Evolutionary conservation across 1,140 invertebrate species (phyloP).

Genomic region (Pomacea maculata): DNA sequence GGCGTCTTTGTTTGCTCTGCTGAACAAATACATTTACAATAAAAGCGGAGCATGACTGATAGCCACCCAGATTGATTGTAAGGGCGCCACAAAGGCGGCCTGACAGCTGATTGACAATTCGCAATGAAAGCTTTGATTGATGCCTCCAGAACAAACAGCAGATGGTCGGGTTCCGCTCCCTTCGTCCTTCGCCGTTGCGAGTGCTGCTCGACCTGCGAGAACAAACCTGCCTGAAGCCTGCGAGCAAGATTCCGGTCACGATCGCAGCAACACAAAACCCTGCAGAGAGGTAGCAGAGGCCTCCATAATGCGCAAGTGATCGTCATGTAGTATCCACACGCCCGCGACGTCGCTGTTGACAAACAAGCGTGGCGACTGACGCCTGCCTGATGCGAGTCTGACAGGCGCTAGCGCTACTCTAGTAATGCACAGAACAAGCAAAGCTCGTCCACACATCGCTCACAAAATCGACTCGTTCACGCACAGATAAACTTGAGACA

Average conservation of each 20-base stretch:
- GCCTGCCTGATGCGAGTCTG: conserved; percentile 4
- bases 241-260: no score
- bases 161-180: conserved; percentile 41
- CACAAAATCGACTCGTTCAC: conserved; percentile 21
- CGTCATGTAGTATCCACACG: conserved; percentile 7
- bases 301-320: conserved; percentile 3
- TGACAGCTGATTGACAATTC: conserved; percentile 65
- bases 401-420: conserved; percentile 15
- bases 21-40: conserved; percentile 63
- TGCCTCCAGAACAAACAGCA: conserved; percentile 61
- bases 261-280: no score
- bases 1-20: conserved; percentile 58
- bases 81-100: conserved; percentile 55
- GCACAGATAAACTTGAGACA: conserved; percentile 10
- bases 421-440: conserved; percentile 23
- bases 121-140: conserved; percentile 64
- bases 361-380: conserved; percentile 22
- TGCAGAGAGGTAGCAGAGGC: neutral
- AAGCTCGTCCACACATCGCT: neutral
- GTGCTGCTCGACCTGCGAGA: neutral
- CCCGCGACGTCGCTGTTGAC: conserved; percentile 18
- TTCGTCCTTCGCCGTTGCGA: neutral
- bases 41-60: conserved; percentile 61
- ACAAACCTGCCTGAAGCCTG: neutral
- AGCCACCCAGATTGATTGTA: conserved; percentile 60